phyloP scores from a whole-genome alignment of 2,888 invertebrate species.

The Tetanocera ferruginea region DNA sequence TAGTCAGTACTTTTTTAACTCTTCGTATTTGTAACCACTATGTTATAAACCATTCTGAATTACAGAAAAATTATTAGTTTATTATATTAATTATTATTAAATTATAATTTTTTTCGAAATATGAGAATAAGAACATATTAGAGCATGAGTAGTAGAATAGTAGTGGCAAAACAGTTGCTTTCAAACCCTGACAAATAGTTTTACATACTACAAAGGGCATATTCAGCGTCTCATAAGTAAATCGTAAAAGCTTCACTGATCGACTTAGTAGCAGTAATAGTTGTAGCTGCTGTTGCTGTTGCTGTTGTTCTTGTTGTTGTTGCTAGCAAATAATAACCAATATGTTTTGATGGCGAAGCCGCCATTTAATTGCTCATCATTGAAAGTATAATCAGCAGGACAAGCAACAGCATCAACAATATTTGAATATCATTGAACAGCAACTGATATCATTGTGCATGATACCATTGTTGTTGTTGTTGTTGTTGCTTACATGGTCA shows the following conservation, averaged over 20 bases:
- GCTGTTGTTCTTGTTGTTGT: background rate
- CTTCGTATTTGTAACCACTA: too few species aligned
- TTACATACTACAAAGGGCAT: background rate
- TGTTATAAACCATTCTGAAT: too few species aligned
- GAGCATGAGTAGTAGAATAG: too few species aligned
- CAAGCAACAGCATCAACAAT: background rate
- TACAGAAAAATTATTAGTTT: too few species aligned
- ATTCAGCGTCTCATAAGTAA: background rate
- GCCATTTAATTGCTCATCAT: background rate
- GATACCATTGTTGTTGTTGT: constrained; percentile 12
- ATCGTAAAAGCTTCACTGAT: background rate
- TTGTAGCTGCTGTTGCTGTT: background rate
- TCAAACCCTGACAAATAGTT: too few species aligned
- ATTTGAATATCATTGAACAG: background rate
- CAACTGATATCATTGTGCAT: background rate
- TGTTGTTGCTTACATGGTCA: constrained; percentile 12
- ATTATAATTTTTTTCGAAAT: too few species aligned
- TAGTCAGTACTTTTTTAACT: too few species aligned
- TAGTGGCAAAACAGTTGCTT: too few species aligned
- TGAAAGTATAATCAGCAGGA: background rate
- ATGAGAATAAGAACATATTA: too few species aligned
- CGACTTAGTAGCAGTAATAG: background rate
- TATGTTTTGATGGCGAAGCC: background rate
- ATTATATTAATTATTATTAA: too few species aligned
- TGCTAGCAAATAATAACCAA: background rate